Evolutionary conservation across 1,140 invertebrate species (phyloP), one percentile per base, ranked within the genome.

Genomic region (Dreissena polymorpha): DNA sequence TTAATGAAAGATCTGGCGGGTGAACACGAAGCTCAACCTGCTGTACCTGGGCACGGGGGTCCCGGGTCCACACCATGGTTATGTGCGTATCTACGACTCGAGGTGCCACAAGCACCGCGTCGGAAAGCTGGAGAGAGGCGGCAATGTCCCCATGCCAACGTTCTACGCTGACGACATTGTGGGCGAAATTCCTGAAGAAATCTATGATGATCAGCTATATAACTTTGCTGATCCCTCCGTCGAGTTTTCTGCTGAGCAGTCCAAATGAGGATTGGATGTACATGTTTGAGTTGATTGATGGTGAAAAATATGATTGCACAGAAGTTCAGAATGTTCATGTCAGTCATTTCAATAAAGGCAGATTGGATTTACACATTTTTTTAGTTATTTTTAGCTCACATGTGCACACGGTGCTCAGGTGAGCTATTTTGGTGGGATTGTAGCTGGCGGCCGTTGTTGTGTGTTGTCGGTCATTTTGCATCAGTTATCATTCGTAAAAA

Each of bases 11-110:
- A 96, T 99, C 86, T 95, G 96, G 92, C 94, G 98, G 86, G 97
- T 99, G 60, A 98, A 99, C 92, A 97, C 96, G 16, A 97, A 98
- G 91, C 96, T 98, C 90, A 99, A 99, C 94, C 95, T 99, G 0
- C 94, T 99, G 29, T 99, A 96, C 94, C 95, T 98, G 14, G 97
- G 97, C 25, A 94, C 95, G 13, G 69, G 53, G 3, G 94, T 98
- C 84, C 96, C 98, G 53, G 98, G 98, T 13, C 95, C 95, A 88
- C 95, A 94, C 0, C 96, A 97, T 90, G 94, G 94, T 18, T 95
- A 96, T 88, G 95, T 97, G 23, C 95, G 96, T 86, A 94, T 99
- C 70, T 97, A 95, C 88, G 98, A 99, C 91, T 96, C 96, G n/a
- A 86, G 95, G 29, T 90, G 98, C 49, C 95, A 95, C 0, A 85